Conservation (phyloP, 2,797 vertebrate species). For the Megalops cyprinoides region DNA sequence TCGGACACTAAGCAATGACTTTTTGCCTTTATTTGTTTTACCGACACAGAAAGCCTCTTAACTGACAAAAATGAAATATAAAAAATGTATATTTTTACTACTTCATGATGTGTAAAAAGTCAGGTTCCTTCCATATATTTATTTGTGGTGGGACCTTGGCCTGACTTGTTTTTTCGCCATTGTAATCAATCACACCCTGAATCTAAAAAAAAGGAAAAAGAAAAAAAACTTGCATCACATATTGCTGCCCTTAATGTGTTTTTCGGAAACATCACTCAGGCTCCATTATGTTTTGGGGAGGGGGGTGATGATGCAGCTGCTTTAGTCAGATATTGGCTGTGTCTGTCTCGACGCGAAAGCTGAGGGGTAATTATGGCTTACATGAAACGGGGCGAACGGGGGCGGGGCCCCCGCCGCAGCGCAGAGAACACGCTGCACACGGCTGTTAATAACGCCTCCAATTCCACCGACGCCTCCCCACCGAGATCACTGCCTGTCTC, state of each 20-base stretch:
- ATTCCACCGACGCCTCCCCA: neutral
- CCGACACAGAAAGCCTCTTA: neutral
- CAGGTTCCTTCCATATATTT: neutral
- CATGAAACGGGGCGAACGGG: constrained; percentile 18
- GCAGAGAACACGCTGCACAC: neutral
- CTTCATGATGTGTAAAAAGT: neutral
- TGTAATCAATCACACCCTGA: neutral
- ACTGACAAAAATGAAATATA: neutral
- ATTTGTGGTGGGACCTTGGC: neutral
- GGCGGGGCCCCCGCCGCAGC: neutral
- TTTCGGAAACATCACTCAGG: neutral
- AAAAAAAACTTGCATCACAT: neutral
- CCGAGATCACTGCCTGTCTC: neutral
- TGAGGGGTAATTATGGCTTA: constrained; percentile 18
- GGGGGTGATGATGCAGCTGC: neutral
- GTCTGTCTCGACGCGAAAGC: neutral
- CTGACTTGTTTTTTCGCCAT: neutral
- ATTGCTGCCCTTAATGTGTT: neutral
- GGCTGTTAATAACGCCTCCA: neutral
- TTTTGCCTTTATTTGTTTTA: too few species aligned
- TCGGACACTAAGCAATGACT: too few species aligned
- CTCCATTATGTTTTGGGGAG: neutral
- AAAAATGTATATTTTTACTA: neutral
- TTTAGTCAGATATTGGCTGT: neutral
- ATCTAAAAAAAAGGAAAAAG: too few species aligned